A percentile compares a stretch with the other conserved stretches of the same genome.
Conservation (phyloP, 2,888 invertebrate genomes). For the Dolichomitus sp. region DNA sequence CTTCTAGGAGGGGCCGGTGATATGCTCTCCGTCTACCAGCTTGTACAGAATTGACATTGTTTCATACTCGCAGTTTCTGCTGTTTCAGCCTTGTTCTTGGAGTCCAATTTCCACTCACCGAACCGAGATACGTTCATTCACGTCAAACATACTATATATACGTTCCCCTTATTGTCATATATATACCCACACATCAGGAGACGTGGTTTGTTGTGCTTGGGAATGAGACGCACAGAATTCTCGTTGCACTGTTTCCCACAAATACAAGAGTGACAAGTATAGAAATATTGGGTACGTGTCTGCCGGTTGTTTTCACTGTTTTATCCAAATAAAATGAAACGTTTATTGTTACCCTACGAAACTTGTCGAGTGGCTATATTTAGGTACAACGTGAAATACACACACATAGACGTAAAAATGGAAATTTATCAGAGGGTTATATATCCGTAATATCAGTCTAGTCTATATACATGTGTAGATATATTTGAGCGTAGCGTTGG, state of each 20-base stretch:
- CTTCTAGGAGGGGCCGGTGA: not conserved
- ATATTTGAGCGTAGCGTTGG: constrained; percentile 25
- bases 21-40: not conserved
- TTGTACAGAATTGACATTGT: constrained; percentile 13
- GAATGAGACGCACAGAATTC: not conserved
- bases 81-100: constrained; percentile 25
- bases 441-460: constrained; percentile 15
- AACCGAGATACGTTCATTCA: constrained; percentile 33
- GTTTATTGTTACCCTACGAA: not conserved
- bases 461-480: not conserved
- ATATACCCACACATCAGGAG: not conserved
- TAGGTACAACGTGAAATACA: not conserved
- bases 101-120: constrained; percentile 35
- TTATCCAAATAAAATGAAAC: not conserved
- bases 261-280: constrained; percentile 5
- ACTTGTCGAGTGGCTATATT: not conserved
- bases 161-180: not conserved
- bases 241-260: constrained; percentile 3
- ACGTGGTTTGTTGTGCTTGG: not conserved
- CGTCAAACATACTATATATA: constrained; percentile 16
- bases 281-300: constrained; percentile 11
- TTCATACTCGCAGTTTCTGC: constrained; percentile 19
- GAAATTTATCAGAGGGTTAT: not conserved
- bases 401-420: not conserved
- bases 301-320: not conserved